These are phyloP conservation scores for Rhadina sibilatrix DNA, from an alignment of 2,113 vertebrate genomes.

Conservation along the genomic window DNA sequence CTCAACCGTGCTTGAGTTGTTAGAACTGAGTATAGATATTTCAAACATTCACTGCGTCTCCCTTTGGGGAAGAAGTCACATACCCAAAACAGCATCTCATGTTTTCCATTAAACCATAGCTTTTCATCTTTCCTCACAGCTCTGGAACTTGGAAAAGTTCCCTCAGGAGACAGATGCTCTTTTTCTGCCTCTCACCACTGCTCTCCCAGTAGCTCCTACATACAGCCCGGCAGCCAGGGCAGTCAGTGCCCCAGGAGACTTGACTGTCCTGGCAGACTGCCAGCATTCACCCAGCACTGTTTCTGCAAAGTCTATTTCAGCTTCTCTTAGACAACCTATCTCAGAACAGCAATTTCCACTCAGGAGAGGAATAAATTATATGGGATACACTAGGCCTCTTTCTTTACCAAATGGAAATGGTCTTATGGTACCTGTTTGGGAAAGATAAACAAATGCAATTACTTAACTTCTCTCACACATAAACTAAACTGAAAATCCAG, in stretches of 20 bases:
- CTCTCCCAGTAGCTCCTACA: background rate
- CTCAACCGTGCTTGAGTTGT: background rate
- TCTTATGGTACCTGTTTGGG: background rate
- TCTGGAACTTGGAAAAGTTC: background rate
- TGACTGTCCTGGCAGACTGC: background rate
- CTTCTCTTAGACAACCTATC: background rate
- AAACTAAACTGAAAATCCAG: background rate
- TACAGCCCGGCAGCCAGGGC: rapidly evolving
- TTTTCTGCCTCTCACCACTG: background rate
- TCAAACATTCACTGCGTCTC: background rate
- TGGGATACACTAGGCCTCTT: background rate
- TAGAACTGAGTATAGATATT: background rate
- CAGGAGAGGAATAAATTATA: background rate
- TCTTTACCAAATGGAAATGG: background rate
- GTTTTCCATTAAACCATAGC: background rate
- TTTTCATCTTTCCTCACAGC: background rate
- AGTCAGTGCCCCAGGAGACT: background rate
- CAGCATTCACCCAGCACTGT: background rate
- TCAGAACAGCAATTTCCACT: background rate
- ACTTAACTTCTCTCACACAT: background rate
- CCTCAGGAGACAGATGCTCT: background rate
- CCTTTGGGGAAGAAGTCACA: background rate
- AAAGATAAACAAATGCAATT: background rate
- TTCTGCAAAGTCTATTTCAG: background rate
- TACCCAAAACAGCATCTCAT: background rate